Conservation (phyloP, 1,140 invertebrate species). For the Anagrus nilaparvatae region DNA sequence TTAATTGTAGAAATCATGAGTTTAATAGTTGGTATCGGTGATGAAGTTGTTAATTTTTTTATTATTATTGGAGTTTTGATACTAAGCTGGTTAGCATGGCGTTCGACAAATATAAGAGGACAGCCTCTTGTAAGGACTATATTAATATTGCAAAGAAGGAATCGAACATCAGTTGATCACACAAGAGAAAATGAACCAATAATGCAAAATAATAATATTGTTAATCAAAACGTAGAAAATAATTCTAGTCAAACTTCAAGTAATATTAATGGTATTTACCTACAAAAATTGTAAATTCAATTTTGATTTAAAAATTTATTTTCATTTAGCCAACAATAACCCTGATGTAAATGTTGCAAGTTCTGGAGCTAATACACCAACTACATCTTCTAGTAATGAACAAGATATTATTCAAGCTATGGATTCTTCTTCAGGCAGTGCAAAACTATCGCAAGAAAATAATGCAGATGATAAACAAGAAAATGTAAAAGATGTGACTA, state of each 20-base stretch:
- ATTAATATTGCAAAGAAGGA: slow-evolving; percentile 40
- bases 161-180: slow-evolving; percentile 24
- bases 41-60: slow-evolving; percentile 69
- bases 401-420: slow-evolving; percentile 37
- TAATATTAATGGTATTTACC: too few relatives aligned
- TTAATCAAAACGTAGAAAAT: too few relatives aligned
- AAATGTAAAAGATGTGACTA: slow-evolving; percentile 12
- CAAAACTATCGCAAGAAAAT: slow-evolving; percentile 18
- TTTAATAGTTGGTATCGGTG: slow-evolving; percentile 68
- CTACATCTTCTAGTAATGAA: slow-evolving; percentile 23
- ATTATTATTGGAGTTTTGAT: slow-evolving; percentile 49
- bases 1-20: slow-evolving; percentile 42
- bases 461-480: slow-evolving; percentile 6
- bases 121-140: slow-evolving; percentile 43
- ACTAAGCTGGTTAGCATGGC: slow-evolving; percentile 59
- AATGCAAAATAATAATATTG: too few relatives aligned
- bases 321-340: too few relatives aligned
- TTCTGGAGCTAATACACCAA: slow-evolving; percentile 25
- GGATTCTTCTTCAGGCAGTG: slow-evolving; percentile 33
- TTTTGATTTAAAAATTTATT: too few relatives aligned
- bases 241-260: too few relatives aligned
- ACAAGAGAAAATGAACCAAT: too few relatives aligned
- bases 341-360: too few relatives aligned
- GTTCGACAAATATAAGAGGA: slow-evolving; percentile 51
- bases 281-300: too few relatives aligned